Evolutionary conservation across 92 coral and sea anemone species (phyloP).

Genomic region (Virgularia gustaviana): DNA sequence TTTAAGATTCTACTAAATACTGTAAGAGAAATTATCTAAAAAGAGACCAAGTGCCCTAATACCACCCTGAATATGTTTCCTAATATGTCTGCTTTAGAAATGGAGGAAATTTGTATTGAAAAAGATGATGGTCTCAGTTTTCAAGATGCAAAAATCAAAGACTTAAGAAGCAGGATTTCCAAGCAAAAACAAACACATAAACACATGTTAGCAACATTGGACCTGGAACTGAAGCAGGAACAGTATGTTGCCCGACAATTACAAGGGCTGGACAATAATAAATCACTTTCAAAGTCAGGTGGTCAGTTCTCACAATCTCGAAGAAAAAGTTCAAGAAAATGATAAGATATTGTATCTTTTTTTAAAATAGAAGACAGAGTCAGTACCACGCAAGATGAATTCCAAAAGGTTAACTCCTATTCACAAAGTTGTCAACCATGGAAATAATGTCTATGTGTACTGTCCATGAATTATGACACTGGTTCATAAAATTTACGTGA

Average conservation of each 20-base stretch:
- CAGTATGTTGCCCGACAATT: slow-evolving; percentile 73
- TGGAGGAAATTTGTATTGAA: slow-evolving; percentile 84
- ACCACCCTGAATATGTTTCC: too few species aligned
- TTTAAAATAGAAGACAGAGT: too few species aligned
- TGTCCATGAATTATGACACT: too few species aligned
- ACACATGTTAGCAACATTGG: slow-evolving; percentile 77
- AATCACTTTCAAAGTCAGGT: background rate
- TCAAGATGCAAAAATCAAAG: slow-evolving; percentile 94
- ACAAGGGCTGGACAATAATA: slow-evolving; percentile 23
- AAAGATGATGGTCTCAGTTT: slow-evolving; percentile 85
- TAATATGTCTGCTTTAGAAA: too few species aligned
- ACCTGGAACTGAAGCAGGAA: slow-evolving; percentile 86
- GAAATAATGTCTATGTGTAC: too few species aligned
- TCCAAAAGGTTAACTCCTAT: too few species aligned
- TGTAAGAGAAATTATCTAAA: background rate
- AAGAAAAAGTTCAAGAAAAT: slow-evolving; percentile 4
- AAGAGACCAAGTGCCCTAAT: too few species aligned
- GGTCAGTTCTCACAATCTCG: background rate
- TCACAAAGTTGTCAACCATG: background rate
- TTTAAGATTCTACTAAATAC: background rate
- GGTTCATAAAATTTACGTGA: too few species aligned
- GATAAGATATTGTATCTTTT: background rate
- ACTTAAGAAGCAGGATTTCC: slow-evolving; percentile 66
- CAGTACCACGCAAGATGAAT: too few species aligned
- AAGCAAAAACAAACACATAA: slow-evolving; percentile 86